Percentiles rank a stretch among this genome's conserved stretches.
Conservation (phyloP, 92 coral and sea anemone genomes). For the Parazoanthus darwini region DNA sequence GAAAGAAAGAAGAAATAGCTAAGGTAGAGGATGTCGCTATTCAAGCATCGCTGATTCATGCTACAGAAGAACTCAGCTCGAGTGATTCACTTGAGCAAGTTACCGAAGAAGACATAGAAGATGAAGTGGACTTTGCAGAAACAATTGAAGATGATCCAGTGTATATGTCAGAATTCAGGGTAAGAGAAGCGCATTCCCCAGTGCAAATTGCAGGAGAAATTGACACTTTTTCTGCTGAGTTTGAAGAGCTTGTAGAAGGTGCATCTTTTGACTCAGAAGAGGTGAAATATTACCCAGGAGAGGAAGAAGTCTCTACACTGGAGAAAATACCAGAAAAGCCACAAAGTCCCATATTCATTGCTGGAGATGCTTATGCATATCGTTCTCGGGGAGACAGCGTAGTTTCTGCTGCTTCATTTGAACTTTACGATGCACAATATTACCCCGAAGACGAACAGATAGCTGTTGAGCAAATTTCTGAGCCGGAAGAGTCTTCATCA, state of each 20-base stretch:
- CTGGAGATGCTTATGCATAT: not conserved
- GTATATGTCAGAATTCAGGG: slow-evolving; percentile 30
- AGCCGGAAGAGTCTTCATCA: slow-evolving; percentile 11
- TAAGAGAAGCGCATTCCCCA: slow-evolving; percentile 38
- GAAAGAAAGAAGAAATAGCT: not conserved
- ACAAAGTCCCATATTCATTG: slow-evolving; percentile 35
- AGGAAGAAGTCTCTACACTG: slow-evolving; percentile 35
- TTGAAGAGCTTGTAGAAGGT: slow-evolving; percentile 35
- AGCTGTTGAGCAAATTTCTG: not conserved
- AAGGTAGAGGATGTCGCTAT: not conserved
- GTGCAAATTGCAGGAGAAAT: slow-evolving; percentile 47
- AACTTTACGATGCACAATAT: slow-evolving; percentile 10
- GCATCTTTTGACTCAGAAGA: slow-evolving; percentile 12
- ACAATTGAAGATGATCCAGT: slow-evolving; percentile 38
- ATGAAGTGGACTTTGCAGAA: slow-evolving; percentile 41
- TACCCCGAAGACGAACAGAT: slow-evolving; percentile 22
- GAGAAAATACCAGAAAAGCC: slow-evolving; percentile 13
- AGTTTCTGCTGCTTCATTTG: slow-evolving; percentile 11
- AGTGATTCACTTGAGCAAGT: slow-evolving; percentile 26
- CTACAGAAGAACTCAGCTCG: slow-evolving; percentile 11
- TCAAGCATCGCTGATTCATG: not conserved
- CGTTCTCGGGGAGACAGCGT: not conserved
- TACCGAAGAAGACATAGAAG: slow-evolving; percentile 27
- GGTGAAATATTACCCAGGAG: slow-evolving; percentile 13
- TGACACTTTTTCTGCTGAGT: slow-evolving; percentile 20